Base-by-base conservation (phyloP, 2,113 vertebrate genomes). In the Amphiprion percula region DNA sequence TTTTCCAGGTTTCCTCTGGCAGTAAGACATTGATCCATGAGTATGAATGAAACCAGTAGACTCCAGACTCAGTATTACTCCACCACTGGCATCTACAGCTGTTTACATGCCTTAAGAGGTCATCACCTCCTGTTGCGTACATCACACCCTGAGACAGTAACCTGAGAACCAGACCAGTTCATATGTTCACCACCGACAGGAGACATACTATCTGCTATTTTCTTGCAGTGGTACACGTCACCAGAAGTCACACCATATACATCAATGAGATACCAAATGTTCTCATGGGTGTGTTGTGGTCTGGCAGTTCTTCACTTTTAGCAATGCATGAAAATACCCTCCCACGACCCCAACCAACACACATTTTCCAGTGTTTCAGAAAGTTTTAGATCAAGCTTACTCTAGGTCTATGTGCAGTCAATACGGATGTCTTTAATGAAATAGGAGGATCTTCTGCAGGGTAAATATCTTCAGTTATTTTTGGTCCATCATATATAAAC, bases 401-500 rank as follows among this genome's bases (percentile, higher is more conserved):
- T 39, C 6, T 26, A 16, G 9, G 4, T 26, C 1, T 16, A 24
- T 12, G n/a, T 23, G 23, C 30, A 30, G 30, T 28, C 1, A 50
- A 9, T 33, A 17, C 17, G 47, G n/a, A 21, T 53, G 52, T 23
- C 21, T 47, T 10, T 11, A 23, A 23, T 53, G 10, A 10, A n/a
- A 53, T 23, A 19, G 21, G 52, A n/a, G 1, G 8, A 53, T 9
- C 30, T 39, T 68, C 67, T 15, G 4, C 1, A 33, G 30, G 33
- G 49, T 59, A 10, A 26, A 21, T 65, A 46, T 72, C 66, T 66
- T 50, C 30, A 53, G 3, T 44, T 59, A 21, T 56, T 62, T 68
- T 10, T 66, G 19, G 33, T 69, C 6, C 17, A 49, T 24, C 16
- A 4, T 81, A 21, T 68, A 11, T 47, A 10, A 63, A 71, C 15